phyloP scores from a whole-genome alignment of 92 coral and sea anemone genomes.

The Siderastrea siderea region DNA sequence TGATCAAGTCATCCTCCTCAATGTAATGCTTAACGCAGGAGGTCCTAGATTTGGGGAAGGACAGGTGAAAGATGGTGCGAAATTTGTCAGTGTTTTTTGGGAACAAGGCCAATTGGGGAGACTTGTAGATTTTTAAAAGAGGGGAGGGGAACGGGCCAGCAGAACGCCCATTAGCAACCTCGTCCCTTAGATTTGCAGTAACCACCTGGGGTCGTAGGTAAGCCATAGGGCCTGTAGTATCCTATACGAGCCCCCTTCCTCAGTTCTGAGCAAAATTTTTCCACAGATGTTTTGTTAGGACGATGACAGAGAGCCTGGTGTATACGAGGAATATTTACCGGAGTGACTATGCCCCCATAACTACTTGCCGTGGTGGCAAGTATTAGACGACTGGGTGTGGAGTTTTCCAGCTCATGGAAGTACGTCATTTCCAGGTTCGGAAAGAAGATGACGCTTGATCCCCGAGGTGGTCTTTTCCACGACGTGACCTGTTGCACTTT shows the following conservation, averaged over 20 bases:
- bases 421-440: not conserved
- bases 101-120: too few species aligned
- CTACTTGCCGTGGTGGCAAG: constrained; percentile 24
- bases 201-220: constrained; percentile 26
- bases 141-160: constrained; percentile 55
- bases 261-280: not conserved
- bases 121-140: constrained; percentile 16
- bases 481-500: not conserved
- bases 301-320: constrained; percentile 9
- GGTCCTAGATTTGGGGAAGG: constrained; percentile 57
- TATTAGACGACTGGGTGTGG: not conserved
- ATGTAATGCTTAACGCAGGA: not conserved
- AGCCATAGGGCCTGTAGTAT: constrained; percentile 37
- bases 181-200: constrained; percentile 28
- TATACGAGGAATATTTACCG: constrained; percentile 5
- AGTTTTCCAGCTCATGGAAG: constrained; percentile 8
- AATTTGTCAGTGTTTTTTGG: constrained; percentile 58
- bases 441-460: constrained; percentile 10
- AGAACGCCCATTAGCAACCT: constrained; percentile 42
- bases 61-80: not conserved
- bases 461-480: constrained; percentile 47
- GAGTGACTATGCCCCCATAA: too few species aligned
- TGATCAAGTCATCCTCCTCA: too few species aligned
- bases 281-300: constrained; percentile 33
- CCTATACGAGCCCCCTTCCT: constrained; percentile 9